Conservation (phyloP, 2,797 vertebrate genomes). For the Chelon labrosus region DNA sequence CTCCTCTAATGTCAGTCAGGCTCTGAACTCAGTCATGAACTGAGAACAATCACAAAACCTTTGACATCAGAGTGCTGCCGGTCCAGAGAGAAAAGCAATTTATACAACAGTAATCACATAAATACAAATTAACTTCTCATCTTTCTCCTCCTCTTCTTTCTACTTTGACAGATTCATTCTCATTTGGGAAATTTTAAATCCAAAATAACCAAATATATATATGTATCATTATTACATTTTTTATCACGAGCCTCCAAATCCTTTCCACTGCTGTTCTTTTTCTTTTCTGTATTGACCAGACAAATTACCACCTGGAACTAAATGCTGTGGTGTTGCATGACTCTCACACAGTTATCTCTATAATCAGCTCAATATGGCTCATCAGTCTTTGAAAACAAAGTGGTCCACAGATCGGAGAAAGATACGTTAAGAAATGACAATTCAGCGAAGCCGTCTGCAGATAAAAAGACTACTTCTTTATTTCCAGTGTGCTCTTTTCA, state of each 20-base stretch:
- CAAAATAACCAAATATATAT: conserved; percentile 33
- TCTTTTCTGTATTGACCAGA: conserved; percentile 42
- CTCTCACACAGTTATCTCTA: conserved; percentile 68
- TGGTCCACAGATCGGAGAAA: conserved; percentile 28
- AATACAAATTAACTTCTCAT: conserved; percentile 54
- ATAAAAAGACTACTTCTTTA: conserved; percentile 55
- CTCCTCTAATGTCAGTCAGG: conserved; percentile 37
- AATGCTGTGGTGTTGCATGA: conserved; percentile 62
- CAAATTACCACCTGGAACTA: conserved; percentile 46
- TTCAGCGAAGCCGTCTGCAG: conserved; percentile 47
- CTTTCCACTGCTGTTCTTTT: conserved; percentile 37
- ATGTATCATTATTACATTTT: conserved; percentile 14
- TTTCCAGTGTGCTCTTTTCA: conserved; percentile 32
- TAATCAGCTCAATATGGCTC: conserved; percentile 71
- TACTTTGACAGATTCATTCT: conserved; percentile 27
- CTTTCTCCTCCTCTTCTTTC: conserved; percentile 13
- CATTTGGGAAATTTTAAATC: conserved; percentile 22
- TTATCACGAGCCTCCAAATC: conserved; percentile 34
- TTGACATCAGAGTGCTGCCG: conserved; percentile 29
- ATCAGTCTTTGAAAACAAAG: conserved; percentile 58
- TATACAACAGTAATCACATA: conserved; percentile 36
- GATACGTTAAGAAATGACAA: conserved; percentile 56
- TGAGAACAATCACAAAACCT: conserved; percentile 43
- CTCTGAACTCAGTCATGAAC: conserved; percentile 39
- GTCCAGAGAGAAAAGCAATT: conserved; percentile 44